A percentile compares a stretch with the other conserved stretches of the same genome.
Evolutionary conservation across 2,113 vertebrate species (phyloP).

Genomic region (Pangasianodon hypophthalmus): DNA sequence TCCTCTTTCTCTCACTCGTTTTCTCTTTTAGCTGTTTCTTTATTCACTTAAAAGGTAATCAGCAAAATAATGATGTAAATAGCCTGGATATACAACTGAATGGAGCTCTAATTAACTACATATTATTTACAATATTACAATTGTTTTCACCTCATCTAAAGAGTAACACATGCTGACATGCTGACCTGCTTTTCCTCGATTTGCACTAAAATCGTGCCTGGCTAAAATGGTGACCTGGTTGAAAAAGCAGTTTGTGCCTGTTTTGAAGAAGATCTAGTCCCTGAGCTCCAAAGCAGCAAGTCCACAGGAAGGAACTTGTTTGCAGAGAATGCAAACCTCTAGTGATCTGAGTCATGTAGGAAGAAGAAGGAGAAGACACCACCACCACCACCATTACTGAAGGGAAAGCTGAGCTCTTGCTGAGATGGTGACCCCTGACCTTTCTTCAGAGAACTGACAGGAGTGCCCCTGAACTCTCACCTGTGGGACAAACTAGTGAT

Average conservation of each 20-base stretch:
- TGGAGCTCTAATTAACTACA: background rate
- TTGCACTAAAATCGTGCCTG: background rate
- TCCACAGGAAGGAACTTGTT: constrained; percentile 48
- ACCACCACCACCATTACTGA: constrained; percentile 51
- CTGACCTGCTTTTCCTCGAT: background rate
- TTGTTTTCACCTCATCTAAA: background rate
- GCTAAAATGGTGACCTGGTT: constrained; percentile 36
- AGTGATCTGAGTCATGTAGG: constrained; percentile 43
- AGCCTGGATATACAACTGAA: background rate
- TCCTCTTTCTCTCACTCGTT: background rate
- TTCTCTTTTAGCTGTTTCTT: background rate
- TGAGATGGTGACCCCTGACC: constrained; percentile 69
- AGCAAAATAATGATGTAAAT: background rate
- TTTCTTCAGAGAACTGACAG: constrained; percentile 70
- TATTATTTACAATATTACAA: background rate
- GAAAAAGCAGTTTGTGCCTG: constrained; percentile 31
- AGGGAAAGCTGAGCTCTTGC: constrained; percentile 67
- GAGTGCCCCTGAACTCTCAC: constrained; percentile 69
- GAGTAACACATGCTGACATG: background rate
- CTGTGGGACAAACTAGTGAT: constrained; percentile 64
- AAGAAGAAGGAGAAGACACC: constrained; percentile 44
- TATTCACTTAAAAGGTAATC: background rate
- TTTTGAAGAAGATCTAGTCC: constrained; percentile 16
- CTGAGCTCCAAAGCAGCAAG: constrained; percentile 34
- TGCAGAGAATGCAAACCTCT: constrained; percentile 54